These are phyloP conservation scores for Euglossa dilemma DNA, from an alignment of 1,140 invertebrate species.

Conservation along the genomic window DNA sequence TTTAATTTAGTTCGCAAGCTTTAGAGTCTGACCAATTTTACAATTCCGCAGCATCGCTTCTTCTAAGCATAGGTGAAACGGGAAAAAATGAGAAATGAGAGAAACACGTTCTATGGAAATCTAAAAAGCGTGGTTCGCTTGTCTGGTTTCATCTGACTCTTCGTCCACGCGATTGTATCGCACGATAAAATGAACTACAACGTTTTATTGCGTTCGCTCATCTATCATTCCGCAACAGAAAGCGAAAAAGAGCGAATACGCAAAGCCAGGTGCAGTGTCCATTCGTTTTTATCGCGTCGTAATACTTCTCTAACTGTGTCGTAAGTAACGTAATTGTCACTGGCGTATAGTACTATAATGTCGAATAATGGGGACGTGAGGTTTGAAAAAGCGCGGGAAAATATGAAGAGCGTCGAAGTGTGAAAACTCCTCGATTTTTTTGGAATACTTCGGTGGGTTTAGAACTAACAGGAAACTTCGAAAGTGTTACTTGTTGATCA, in stretches of 20 bases:
- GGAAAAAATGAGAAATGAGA: not conserved
- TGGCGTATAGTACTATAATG: not conserved
- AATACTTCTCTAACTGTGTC: not conserved
- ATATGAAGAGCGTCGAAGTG: not conserved
- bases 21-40: no score
- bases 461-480: not conserved
- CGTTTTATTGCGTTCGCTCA: slow-evolving; percentile 6
- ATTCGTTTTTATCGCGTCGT: not conserved
- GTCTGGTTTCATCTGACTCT: not conserved
- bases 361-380: not conserved
- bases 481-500: slow-evolving; percentile 29
- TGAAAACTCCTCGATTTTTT: no score
- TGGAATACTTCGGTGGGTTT: not conserved
- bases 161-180: not conserved
- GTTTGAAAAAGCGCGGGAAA: no score
- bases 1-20: no score
- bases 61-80: not conserved
- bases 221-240: slow-evolving; percentile 15
- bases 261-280: not conserved
- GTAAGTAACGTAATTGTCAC: not conserved
- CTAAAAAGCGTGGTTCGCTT: not conserved
- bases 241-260: not conserved
- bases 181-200: not conserved
- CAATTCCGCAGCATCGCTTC: not conserved
- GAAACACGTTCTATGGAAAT: not conserved